Conservation (phyloP, 2,888 invertebrate genomes). For the Calameuta idolon region DNA sequence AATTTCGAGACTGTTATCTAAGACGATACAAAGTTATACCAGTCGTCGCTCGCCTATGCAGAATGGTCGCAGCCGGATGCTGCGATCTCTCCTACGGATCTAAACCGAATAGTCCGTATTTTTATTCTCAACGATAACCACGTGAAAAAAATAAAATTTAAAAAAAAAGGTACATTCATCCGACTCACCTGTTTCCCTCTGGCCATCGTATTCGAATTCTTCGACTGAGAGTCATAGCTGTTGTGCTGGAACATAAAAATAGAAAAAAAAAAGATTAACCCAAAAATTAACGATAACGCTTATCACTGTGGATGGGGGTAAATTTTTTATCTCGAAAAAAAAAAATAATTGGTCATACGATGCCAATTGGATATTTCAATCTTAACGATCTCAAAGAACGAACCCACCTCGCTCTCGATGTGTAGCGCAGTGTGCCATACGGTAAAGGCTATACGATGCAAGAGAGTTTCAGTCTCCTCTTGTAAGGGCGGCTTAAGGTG, state of each 20-base stretch:
- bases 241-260: constrained; percentile 60
- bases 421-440: constrained; percentile 81
- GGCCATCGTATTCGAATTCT: constrained; percentile 38
- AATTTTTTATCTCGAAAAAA: not conserved
- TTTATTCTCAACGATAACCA: not conserved
- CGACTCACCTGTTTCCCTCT: constrained; percentile 41
- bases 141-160: not conserved
- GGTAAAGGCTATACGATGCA: constrained; percentile 80
- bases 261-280: constrained; percentile 1
- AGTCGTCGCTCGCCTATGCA: too few species aligned
- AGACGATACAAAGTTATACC: constrained; percentile 28
- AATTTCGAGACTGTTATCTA: constrained; percentile 36
- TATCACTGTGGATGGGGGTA: not conserved
- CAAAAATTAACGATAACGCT: not conserved
- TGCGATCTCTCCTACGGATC: too few species aligned
- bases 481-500: constrained; percentile 31
- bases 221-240: constrained; percentile 56
- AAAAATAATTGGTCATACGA: not conserved
- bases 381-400: too few species aligned
- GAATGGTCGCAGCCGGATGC: too few species aligned
- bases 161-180: not conserved
- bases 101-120: too few species aligned
- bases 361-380: too few species aligned
- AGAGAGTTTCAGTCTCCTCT: constrained; percentile 72
- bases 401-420: constrained; percentile 71